Evolutionary conservation across 2,797 vertebrate genomes (phyloP).

Genomic region (Odontamblyopus lacepedii): DNA sequence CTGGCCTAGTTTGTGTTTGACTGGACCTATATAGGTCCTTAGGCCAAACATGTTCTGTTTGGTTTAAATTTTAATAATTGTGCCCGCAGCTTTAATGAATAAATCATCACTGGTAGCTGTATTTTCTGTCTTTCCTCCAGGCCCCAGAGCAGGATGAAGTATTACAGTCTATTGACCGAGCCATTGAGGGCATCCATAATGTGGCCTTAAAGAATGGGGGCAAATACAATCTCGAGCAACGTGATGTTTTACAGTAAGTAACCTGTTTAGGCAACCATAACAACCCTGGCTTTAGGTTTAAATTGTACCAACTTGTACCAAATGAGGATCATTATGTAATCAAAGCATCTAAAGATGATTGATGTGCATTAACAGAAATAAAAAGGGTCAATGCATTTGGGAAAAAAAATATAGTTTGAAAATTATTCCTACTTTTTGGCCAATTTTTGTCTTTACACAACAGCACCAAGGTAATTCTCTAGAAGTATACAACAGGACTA

Average conservation of each 20-base stretch:
- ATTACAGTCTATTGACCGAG: conserved; percentile 94
- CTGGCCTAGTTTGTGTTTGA: conserved; percentile 55
- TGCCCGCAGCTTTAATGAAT: conserved; percentile 45
- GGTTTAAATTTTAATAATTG: conserved; percentile 52
- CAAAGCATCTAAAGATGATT: not conserved
- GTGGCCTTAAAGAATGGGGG: conserved; percentile 94
- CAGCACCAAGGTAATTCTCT: too few relatives aligned
- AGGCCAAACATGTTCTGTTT: conserved; percentile 35
- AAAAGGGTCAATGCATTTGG: too few relatives aligned
- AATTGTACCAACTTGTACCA: too few relatives aligned
- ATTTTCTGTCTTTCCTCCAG: conserved; percentile 25
- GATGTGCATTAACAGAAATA: too few relatives aligned
- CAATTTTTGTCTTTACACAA: too few relatives aligned
- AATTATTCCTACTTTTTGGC: too few relatives aligned
- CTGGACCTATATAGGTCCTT: conserved; percentile 39
- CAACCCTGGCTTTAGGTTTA: not conserved
- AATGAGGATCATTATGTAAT: not conserved
- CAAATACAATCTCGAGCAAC: conserved; percentile 97
- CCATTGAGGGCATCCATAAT: conserved; percentile 97
- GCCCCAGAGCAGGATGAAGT: conserved; percentile 93
- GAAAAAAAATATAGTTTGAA: too few relatives aligned
- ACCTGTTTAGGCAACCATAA: not conserved
- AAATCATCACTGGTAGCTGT: conserved; percentile 32
- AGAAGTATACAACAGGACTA: not conserved
- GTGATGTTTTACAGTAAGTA: conserved; percentile 96